Evolutionary conservation across 2,888 invertebrate genomes (phyloP), one percentile per base, ranked within the genome.

Genomic region (Beris chalybata): DNA sequence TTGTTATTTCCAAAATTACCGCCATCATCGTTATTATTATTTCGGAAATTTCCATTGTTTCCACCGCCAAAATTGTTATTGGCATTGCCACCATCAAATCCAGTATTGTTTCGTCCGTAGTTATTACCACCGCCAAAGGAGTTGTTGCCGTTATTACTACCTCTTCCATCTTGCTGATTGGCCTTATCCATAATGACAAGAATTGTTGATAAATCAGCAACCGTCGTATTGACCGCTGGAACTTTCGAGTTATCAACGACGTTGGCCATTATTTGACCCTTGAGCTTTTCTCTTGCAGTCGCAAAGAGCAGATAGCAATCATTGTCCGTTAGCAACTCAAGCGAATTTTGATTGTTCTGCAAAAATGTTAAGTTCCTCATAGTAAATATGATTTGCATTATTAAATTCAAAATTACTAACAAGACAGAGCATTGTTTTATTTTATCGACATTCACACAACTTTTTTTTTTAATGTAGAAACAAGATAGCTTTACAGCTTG

Each of bases 271-370:
- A 67, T 50, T 55, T 70, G 69, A 6, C 69, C 70, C 52, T 69
- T 70, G 7, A 70, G 54, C 43, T 70, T 70, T 56, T 70, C 70
- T 29, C 61, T 67, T 9, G 67, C 66, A 30, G 69, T 69, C 30
- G 67, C 58, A 45, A 70, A 69, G 31, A 70, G 66, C n/a, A 70
- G 38, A 38, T 69, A 70, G 38, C 54, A 61, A 9, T 69, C 70
- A 45, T 65, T 64, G 11, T 67, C 67, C 64, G 64, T 65, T 69
- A 70, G 58, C 53, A 70, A 67, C 12, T 66, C 67, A 15, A 67
- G 66, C 4, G 67, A 47, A 58, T 67, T 69, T 55, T 65, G 64
- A 43, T 66, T 61, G 31, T 66, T 69, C 70, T 69, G 64, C 50
- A 69, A 66, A 61, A 52, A 61, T 61, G 44, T 50, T 50, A 61